phyloP scores from a whole-genome alignment of 2,888 invertebrate genomes.

The Pemphredon lugubris region DNA sequence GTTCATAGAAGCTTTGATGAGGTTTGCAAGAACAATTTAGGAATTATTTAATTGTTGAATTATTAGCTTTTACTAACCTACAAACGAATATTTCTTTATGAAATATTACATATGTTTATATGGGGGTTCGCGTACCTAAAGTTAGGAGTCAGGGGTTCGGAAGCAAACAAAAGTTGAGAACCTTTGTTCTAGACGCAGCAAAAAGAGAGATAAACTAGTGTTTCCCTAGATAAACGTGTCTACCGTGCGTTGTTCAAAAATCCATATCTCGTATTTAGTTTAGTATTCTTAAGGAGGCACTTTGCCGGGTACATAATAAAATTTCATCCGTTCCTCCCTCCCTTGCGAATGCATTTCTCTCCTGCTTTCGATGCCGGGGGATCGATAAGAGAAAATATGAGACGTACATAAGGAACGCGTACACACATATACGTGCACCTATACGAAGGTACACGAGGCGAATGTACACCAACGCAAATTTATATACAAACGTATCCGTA shows the following conservation, averaged over 20 bases:
- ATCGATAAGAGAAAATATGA: constrained; percentile 49
- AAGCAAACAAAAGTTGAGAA: no score
- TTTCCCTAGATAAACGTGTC: no score
- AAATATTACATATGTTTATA: no score
- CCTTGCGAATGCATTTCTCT: not conserved
- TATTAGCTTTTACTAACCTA: no score
- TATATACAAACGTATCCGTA: not conserved
- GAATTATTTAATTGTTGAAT: no score
- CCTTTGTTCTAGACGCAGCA: no score
- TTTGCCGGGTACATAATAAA: constrained; percentile 16
- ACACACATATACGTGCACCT: not conserved
- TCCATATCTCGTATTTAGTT: constrained; percentile 9
- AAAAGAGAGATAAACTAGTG: not conserved
- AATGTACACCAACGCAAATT: not conserved
- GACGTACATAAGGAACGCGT: not conserved
- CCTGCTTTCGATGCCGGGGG: constrained; percentile 7
- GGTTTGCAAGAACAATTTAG: no score
- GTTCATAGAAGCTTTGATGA: no score
- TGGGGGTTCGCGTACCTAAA: no score
- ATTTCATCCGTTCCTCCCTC: not conserved
- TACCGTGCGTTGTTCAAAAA: no score
- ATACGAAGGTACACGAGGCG: not conserved
- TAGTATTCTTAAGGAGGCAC: constrained; percentile 10
- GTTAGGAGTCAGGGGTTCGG: no score
- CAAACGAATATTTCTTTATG: no score